phyloP scores from a whole-genome alignment of 1,140 invertebrate genomes.

The Penaeus japonicus region DNA sequence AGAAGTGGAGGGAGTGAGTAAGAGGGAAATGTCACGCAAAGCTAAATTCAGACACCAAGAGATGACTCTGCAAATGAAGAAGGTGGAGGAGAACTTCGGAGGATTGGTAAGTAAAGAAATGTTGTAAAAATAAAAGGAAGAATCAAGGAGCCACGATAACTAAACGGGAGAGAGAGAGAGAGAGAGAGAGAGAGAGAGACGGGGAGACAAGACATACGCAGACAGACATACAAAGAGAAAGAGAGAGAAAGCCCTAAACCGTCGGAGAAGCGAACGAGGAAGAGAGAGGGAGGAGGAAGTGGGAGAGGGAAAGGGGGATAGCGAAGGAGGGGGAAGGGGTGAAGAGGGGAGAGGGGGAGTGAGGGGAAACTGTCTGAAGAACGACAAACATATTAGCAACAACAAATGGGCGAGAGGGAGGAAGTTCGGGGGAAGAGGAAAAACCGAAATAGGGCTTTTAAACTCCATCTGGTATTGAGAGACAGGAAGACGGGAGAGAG shows the following conservation, averaged over 20 bases:
- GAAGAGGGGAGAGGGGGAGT: not conserved
- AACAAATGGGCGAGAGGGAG: conserved; percentile 13
- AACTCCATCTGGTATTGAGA: not conserved
- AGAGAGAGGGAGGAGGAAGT: not conserved
- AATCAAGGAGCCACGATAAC: not conserved
- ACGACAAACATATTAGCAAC: not conserved
- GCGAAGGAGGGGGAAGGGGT: not conserved
- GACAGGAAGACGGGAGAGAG: not conserved
- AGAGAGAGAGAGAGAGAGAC: not conserved
- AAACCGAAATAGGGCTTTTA: not conserved
- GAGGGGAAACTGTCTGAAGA: not conserved
- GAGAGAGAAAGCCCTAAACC: not conserved
- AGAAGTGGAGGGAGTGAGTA: not conserved
- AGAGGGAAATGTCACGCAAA: not conserved
- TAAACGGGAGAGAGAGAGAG: not conserved
- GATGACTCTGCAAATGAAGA: too few species aligned
- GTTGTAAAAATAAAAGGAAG: not conserved
- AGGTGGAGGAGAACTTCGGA: too few species aligned
- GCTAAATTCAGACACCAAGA: too few species aligned
- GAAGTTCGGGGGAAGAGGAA: not conserved
- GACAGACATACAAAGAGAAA: not conserved
- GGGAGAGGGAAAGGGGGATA: not conserved
- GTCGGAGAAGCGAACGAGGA: too few species aligned
- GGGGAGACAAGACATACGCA: not conserved
- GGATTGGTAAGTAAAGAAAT: not conserved